Evolutionary conservation across 1,140 invertebrate genomes (phyloP).

Genomic region (Calephelis nemesis): DNA sequence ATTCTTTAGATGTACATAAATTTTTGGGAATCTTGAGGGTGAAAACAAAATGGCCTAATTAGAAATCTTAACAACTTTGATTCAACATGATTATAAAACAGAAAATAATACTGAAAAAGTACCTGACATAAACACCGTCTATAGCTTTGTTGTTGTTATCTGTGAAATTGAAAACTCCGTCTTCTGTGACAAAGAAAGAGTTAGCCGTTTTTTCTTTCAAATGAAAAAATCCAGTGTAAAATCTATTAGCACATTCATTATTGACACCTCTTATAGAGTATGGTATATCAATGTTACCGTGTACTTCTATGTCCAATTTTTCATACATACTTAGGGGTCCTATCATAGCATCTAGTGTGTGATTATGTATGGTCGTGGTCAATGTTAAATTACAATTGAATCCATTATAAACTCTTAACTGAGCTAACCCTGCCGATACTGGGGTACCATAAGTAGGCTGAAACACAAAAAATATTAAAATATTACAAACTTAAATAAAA

Average conservation of each 20-base stretch:
- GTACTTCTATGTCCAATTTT: conserved; percentile 49
- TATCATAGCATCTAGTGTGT: conserved; percentile 34
- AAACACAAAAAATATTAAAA: conserved; percentile 33
- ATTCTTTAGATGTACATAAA: too few relatives aligned
- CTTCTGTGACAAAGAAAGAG: conserved; percentile 69
- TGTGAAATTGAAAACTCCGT: conserved; percentile 50
- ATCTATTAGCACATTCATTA: conserved; percentile 42
- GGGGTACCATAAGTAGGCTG: conserved; percentile 71
- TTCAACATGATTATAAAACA: too few relatives aligned
- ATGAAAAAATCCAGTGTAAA: conserved; percentile 42
- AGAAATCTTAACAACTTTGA: too few relatives aligned
- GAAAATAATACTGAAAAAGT: conserved; percentile 22
- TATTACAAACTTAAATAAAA: conserved; percentile 10
- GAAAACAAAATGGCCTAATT: too few relatives aligned
- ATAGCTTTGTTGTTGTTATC: conserved; percentile 69
- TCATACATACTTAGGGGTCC: conserved; percentile 54
- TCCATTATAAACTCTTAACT: conserved; percentile 67
- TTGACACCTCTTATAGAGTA: conserved; percentile 50
- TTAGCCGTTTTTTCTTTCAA: conserved; percentile 63
- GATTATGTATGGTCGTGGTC: conserved; percentile 32
- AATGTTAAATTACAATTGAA: conserved; percentile 62
- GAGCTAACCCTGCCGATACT: conserved; percentile 56
- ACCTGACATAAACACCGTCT: conserved; percentile 61
- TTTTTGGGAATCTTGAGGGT: too few relatives aligned
- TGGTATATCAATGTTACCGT: conserved; percentile 45